phyloP scores from a whole-genome alignment of 2,797 vertebrate genomes.

The Aldrovandia affinis region DNA sequence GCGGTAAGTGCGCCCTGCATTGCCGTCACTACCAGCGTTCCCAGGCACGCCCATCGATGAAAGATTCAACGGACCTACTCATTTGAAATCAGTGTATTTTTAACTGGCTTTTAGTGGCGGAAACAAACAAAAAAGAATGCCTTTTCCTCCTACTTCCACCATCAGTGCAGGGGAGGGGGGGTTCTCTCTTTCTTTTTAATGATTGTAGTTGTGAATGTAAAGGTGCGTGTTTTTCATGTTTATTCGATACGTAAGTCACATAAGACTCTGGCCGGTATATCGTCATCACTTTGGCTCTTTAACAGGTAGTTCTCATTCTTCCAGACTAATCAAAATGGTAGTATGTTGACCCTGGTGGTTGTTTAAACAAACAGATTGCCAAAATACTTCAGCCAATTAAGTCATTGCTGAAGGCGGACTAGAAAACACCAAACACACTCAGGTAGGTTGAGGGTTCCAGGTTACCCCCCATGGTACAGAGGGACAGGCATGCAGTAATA shows the following conservation, averaged over 20 bases:
- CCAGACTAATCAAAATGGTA: neutral
- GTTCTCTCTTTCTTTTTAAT: neutral
- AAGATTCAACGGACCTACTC: neutral
- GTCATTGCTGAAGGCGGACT: neutral
- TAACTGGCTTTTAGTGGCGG: conserved; percentile 6
- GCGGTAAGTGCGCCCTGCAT: neutral
- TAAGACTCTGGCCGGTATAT: neutral
- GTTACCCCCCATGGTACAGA: neutral
- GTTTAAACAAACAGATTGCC: neutral
- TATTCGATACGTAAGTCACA: neutral
- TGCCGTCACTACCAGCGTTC: neutral
- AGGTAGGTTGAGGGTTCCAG: neutral
- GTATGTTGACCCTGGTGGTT: neutral
- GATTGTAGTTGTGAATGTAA: neutral
- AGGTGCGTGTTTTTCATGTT: neutral
- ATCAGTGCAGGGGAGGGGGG: neutral
- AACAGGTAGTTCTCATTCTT: neutral
- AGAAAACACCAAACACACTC: neutral
- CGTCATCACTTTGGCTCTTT: no score
- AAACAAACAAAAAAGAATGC: neutral
- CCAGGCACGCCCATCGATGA: neutral
- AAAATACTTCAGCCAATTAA: neutral
- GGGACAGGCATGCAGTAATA: neutral
- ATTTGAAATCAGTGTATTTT: neutral
- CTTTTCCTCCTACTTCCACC: neutral